Evolutionary conservation across 2,797 vertebrate genomes (phyloP), one percentile per base, ranked within the genome.

Genomic region (Philypnodon macrostomus): DNA sequence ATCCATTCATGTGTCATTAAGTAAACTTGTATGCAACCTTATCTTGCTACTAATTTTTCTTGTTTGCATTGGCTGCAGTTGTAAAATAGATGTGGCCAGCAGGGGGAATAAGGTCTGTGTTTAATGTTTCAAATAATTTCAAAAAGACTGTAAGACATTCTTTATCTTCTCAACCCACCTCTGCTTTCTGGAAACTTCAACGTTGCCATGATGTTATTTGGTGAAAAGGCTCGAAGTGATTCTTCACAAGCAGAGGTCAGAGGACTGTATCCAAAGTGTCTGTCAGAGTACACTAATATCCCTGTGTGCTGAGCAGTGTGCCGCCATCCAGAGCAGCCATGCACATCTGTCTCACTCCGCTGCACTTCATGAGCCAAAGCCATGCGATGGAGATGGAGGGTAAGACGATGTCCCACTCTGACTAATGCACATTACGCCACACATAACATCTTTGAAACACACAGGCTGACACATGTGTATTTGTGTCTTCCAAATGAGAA

Each of bases 201-300:
- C n/a, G n/a, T n/a, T n/a, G n/a, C n/a, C n/a, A n/a, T n/a, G n/a
- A 60, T 68, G 67, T 66, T 59, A 58, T 17, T n/a, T n/a, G n/a
- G 41, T 14, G n/a, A 38, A 47, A 21, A 40, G 27, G 44, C 60
- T 78, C 27, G 80, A 82, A 77, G 66, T 66, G 67, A 77, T 83
- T 84, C 76, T 82, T 80, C 79, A 85, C 81, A 88, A 85, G 75
- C 58, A 67, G 69, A 75, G 82, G 77, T 88, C 80, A 83, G 77
- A 76, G 69, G 63, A 73, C 73, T 75, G 73, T 75, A 78, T 74
- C 75, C 70, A 71, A 80, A 71, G 63, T 56, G 63, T 80, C 66
- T 80, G 78, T 75, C 70, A 73, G 79, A 70, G 75, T 76, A 84
- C 81, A 79, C 81, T 75, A 78, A 86, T 77, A 75, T 86, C 81